Conservation (phyloP, 2,113 vertebrate genomes). For the Etheostoma spectabile region DNA sequence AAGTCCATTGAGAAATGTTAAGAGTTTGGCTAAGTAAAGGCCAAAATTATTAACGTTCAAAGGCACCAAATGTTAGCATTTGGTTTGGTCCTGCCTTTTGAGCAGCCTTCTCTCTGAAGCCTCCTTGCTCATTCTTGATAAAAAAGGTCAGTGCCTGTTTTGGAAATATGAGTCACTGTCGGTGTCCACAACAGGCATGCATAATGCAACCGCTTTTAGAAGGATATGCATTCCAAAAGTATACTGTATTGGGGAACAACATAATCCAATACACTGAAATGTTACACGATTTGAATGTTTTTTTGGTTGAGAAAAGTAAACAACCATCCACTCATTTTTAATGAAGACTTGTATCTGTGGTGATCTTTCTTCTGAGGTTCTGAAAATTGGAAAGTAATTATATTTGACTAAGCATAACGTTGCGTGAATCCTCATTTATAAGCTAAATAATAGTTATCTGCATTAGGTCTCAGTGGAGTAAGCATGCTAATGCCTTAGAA, state of each 20-base stretch:
- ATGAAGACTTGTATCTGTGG: neutral
- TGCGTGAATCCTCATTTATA: no score
- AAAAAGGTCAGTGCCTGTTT: slow-evolving; percentile 54
- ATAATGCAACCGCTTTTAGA: slow-evolving; percentile 38
- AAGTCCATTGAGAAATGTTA: neutral
- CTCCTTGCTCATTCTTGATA: slow-evolving; percentile 13
- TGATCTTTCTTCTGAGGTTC: neutral
- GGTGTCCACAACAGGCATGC: slow-evolving; percentile 14
- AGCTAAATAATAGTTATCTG: neutral
- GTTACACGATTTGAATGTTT: neutral
- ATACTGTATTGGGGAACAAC: neutral
- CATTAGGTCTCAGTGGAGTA: neutral
- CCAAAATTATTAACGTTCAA: slow-evolving; percentile 34
- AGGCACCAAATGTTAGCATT: slow-evolving; percentile 34
- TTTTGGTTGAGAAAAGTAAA: neutral
- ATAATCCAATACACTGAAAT: neutral
- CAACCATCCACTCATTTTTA: neutral
- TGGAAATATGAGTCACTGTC: slow-evolving; percentile 14
- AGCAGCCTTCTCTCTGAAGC: slow-evolving; percentile 16
- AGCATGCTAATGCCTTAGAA: neutral
- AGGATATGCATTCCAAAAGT: neutral
- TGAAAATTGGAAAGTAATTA: neutral
- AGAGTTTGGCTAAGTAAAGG: slow-evolving; percentile 28
- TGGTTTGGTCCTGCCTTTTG: neutral
- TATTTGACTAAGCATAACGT: neutral